A percentile compares a stretch with the other conserved stretches of the same genome.
Conservation (phyloP, 2,113 vertebrate species). For the Cryptotis parvus region DNA sequence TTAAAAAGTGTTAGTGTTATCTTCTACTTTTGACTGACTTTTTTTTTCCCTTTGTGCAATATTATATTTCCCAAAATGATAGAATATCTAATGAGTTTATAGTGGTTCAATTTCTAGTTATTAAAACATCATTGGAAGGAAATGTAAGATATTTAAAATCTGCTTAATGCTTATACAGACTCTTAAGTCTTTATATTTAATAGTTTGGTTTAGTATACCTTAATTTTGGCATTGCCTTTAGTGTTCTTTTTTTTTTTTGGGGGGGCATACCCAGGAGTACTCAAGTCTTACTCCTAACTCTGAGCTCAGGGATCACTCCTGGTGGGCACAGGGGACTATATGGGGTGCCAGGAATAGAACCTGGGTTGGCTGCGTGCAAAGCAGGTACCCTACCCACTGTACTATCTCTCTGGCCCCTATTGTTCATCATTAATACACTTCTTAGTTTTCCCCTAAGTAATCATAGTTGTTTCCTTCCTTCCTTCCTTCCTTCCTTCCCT, state of each 20-base stretch:
- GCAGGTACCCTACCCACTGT: too few relatives aligned
- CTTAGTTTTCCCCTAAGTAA: constrained; percentile 34
- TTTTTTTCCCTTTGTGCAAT: constrained; percentile 13
- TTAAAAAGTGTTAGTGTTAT: background rate
- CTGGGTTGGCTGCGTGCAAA: too few relatives aligned
- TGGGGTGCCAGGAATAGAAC: too few relatives aligned
- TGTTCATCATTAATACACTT: background rate
- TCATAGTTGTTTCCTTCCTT: constrained; percentile 19
- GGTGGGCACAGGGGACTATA: too few relatives aligned
- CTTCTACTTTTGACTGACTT: background rate
- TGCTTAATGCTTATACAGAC: background rate
- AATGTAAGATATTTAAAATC: constrained; percentile 31
- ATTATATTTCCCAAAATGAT: too few relatives aligned
- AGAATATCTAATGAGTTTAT: constrained; percentile 20
- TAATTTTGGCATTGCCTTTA: background rate
- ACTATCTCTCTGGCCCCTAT: background rate
- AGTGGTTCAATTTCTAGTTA: background rate
- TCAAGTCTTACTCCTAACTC: too few relatives aligned
- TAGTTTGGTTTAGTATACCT: constrained; percentile 12
- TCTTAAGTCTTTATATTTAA: background rate
- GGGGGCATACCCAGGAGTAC: too few relatives aligned
- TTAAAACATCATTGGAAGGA: constrained; percentile 39
- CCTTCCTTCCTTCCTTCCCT: constrained; percentile 53
- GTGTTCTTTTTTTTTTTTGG: too few relatives aligned
- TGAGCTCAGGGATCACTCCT: too few relatives aligned